Conservation (phyloP, 2,797 vertebrate species). For the Enteromius radiatus region DNA sequence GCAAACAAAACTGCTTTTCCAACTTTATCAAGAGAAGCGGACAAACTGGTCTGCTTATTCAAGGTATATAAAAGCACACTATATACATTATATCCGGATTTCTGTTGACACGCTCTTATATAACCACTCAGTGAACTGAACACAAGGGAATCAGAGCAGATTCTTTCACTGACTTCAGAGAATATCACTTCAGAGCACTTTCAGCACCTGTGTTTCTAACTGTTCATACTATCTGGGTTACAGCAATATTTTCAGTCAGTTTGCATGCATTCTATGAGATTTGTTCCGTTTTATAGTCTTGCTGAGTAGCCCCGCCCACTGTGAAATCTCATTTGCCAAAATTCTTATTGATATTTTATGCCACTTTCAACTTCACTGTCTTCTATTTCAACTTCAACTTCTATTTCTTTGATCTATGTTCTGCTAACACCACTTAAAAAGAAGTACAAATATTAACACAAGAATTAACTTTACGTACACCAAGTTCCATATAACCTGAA, state of each 20-base stretch:
- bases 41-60: conserved; percentile 13
- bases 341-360: not conserved
- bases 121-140: not conserved
- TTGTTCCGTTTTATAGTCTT: not conserved
- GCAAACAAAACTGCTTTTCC: conserved; percentile 13
- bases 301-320: not conserved
- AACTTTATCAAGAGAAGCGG: not conserved
- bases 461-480: not conserved
- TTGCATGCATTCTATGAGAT: not conserved
- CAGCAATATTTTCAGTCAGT: not conserved
- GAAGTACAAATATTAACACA: not conserved
- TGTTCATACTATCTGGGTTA: not conserved
- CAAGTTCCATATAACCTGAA: not conserved
- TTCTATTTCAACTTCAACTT: not conserved
- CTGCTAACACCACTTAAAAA: not conserved
- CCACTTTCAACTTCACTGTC: not conserved
- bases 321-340: not conserved
- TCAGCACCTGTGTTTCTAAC: not conserved
- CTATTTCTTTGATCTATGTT: not conserved
- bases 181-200: not conserved
- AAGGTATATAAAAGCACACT: not conserved
- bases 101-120: not conserved
- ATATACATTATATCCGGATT: not conserved
- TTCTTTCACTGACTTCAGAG: not conserved
- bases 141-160: not conserved